phyloP scores from a whole-genome alignment of 2,888 invertebrate genomes.

The Phlogophora meticulosa region DNA sequence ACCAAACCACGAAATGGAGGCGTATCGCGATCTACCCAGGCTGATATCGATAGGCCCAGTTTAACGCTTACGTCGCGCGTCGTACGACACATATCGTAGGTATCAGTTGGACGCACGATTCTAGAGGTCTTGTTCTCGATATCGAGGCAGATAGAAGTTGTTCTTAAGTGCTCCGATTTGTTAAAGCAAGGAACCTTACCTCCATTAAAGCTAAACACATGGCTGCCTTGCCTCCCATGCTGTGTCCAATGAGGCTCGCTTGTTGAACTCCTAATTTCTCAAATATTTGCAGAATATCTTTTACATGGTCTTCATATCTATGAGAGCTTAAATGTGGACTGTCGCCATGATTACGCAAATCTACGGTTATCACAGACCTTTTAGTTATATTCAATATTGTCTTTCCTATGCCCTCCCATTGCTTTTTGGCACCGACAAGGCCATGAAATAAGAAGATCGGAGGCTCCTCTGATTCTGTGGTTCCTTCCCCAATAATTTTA shows the following conservation, averaged over 20 bases:
- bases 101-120: no score
- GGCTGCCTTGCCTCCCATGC: constrained; percentile 97
- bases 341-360: constrained; percentile 98
- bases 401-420: constrained; percentile 96
- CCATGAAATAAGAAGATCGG: constrained; percentile 94
- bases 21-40: no score
- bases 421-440: constrained; percentile 96
- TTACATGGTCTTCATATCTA: constrained; percentile 94
- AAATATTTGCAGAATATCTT: constrained; percentile 93
- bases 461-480: constrained; percentile 68
- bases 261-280: constrained; percentile 91
- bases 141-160: no score
- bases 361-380: constrained; percentile 95
- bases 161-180: no score
- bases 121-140: no score
- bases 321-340: constrained; percentile 95
- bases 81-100: no score
- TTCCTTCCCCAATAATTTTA: constrained; percentile 76
- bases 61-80: no score
- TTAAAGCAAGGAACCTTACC: constrained; percentile 79
- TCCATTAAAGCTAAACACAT: constrained; percentile 95
- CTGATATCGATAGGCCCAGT: no score
- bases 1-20: no score
- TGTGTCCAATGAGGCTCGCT: constrained; percentile 95
- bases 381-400: constrained; percentile 93